Base-by-base conservation (phyloP, 2,888 invertebrate genomes). In the Panopea generosa region DNA sequence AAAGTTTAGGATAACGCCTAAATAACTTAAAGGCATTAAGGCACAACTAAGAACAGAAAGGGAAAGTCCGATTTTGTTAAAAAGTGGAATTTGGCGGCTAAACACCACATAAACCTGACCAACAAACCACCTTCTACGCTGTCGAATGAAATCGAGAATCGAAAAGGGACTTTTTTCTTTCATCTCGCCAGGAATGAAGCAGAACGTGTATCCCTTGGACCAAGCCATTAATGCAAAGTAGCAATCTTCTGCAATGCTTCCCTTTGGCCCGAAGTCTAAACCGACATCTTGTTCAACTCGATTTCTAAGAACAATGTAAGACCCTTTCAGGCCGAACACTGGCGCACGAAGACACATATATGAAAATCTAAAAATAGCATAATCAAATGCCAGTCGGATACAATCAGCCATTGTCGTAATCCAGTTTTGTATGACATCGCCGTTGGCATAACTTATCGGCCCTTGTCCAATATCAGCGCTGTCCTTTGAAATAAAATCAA, bases 401-500 rank as follows among this genome's bases (percentile, higher is more conserved):
- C 77, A 56, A 56, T 81, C 81, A 1, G 71, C 67, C 29, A 81
- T 55, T 16, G 81, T 81, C 20, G 81, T 77, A 14, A 72, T n/a
- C 81, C 81, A 81, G 45, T 69, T 73, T 9, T 49, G 33, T n/a
- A 81, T 63, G 18, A 57, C 60, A n/a, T 71, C 52, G 3, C 59
- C 75, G 50, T 66, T 67, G 0, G 68, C 72, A 49, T 81, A 81
- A 38, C 47, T 68, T 24, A 81, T 77, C n/a, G 83, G 82, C 1
- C 87, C 87, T 57, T 87, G 87, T 18, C 87, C 87, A 33, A 87
- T 86, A 11, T 86, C 72, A 29, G 80, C 75, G 7, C 69, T 56
- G 9, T 77, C 80, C 2, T 83, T 75, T 1, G 68, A 74, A 18
- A 84, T 76, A 57, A 87, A 87, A 63, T 87, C 79, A 33, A 85